Base-by-base conservation (phyloP, 2,888 invertebrate species). In the Drosophila mettleri region DNA sequence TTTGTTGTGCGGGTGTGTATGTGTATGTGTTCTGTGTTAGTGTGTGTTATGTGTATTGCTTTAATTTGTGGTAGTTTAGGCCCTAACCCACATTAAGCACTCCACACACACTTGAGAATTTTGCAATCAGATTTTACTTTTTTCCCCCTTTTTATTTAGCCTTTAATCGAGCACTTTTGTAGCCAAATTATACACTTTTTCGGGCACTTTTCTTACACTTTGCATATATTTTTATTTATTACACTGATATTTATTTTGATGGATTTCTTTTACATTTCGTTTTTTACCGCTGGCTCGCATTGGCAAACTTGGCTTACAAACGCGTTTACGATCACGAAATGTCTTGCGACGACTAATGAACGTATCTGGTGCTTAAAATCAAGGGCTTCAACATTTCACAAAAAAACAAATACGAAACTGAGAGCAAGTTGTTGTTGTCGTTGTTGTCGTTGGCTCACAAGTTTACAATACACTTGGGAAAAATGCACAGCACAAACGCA, bases 351-450 rank as follows among this genome's bases (percentile, higher is more conserved):
- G 84, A 89, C 91, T 90, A 89, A 90, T 87, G 78, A 87, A 86
- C 84, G 88, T 89, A 86, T 83, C 88, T 81, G 78, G 73, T 87
- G 89, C 86, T 89, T 82, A 88, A 90, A 89, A 91, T 90, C 90
- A 90, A 91, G 91, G 89, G 91, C 90, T 89, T 72, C 86, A 80
- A 81, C 89, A 88, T 89, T 90, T 90, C 89, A 89, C 89, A 89
- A 90, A 88, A 79, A 71, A 58, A 41, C 55, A 58, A 34, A 46
- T 34, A 59, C 63, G 22, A 53, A 63, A 48, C 60, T 34, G 72
- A 69, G 60, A 54, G 72, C 54, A 49, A 59, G 64, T 22, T 58
- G 59, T 18, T 39, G 63, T 31, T 63, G 65, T 33, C 39, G 53
- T 24, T 53, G 62, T n/a, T 49, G 57, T 22, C 46, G 52, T 74